Evolutionary conservation across 1,140 invertebrate genomes (phyloP).

Genomic region (Pissodes strobi): DNA sequence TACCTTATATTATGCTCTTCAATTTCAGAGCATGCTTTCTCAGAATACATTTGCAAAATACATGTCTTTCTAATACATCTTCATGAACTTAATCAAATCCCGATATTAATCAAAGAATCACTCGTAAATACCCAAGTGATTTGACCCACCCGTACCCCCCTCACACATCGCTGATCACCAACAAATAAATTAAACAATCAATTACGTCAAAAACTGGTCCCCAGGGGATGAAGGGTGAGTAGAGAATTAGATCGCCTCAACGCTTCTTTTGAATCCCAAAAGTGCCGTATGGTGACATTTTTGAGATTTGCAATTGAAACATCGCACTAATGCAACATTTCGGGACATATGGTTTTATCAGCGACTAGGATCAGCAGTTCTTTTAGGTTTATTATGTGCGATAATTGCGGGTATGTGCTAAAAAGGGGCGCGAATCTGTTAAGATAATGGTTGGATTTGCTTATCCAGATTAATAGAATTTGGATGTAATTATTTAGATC

Average conservation of each 20-base stretch:
- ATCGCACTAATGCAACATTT: constrained; percentile 20
- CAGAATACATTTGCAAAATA: too few relatives aligned
- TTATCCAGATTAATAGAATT: too few relatives aligned
- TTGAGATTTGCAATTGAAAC: constrained; percentile 18
- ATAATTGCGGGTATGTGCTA: neutral
- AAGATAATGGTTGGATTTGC: too few relatives aligned
- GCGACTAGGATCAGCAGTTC: neutral
- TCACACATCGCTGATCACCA: neutral
- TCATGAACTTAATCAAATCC: neutral
- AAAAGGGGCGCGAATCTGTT: too few relatives aligned
- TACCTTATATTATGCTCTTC: too few relatives aligned
- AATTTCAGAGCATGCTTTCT: too few relatives aligned
- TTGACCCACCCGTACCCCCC: neutral
- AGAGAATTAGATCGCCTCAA: constrained; percentile 30
- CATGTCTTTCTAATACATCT: too few relatives aligned
- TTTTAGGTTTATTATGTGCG: constrained; percentile 12
- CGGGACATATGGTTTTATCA: constrained; percentile 30
- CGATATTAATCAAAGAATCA: neutral
- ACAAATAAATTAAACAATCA: constrained; percentile 37
- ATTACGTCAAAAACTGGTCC: constrained; percentile 33
- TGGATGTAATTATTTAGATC: too few relatives aligned
- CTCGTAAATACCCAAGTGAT: constrained; percentile 11
- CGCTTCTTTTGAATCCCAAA: constrained; percentile 32
- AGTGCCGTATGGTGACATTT: constrained; percentile 34
- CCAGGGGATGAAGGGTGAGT: constrained; percentile 16